Percentiles rank a stretch among this genome's conserved stretches.
Conservation (phyloP, 2,888 invertebrate genomes). For the Alloplasta piceator region DNA sequence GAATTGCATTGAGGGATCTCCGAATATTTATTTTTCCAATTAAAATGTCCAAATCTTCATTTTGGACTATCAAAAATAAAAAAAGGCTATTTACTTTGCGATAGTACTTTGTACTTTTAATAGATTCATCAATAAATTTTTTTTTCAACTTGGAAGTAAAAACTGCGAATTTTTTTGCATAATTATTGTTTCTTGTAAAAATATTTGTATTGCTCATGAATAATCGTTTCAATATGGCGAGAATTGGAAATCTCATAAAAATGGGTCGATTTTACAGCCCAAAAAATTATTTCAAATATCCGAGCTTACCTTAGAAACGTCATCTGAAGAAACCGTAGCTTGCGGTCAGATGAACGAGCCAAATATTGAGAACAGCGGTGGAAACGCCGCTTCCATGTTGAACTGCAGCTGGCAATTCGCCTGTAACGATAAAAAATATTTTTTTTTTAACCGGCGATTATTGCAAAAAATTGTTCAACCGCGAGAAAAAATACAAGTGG, state of each 20-base stretch:
- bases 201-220: too few species aligned
- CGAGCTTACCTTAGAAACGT: conserved; percentile 80
- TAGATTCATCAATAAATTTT: too few species aligned
- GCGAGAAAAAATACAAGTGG: too few species aligned
- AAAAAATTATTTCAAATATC: not conserved
- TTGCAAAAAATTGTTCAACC: too few species aligned
- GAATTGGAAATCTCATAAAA: not conserved
- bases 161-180: not conserved
- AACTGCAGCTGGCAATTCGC: conserved; percentile 82
- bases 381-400: conserved; percentile 83
- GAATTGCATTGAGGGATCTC: too few species aligned
- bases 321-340: conserved; percentile 83
- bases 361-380: conserved; percentile 81
- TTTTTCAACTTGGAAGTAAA: not conserved
- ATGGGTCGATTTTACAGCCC: not conserved
- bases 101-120: too few species aligned
- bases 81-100: too few species aligned
- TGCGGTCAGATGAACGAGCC: conserved; percentile 81
- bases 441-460: not conserved
- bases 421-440: conserved; percentile 74
- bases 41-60: too few species aligned
- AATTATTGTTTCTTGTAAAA: too few species aligned
- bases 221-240: too few species aligned
- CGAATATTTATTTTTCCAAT: conserved; percentile 1
- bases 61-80: too few species aligned